Evolutionary conservation across 2,113 vertebrate genomes (phyloP).

Genomic region (Mandrillus leucophaeus): DNA sequence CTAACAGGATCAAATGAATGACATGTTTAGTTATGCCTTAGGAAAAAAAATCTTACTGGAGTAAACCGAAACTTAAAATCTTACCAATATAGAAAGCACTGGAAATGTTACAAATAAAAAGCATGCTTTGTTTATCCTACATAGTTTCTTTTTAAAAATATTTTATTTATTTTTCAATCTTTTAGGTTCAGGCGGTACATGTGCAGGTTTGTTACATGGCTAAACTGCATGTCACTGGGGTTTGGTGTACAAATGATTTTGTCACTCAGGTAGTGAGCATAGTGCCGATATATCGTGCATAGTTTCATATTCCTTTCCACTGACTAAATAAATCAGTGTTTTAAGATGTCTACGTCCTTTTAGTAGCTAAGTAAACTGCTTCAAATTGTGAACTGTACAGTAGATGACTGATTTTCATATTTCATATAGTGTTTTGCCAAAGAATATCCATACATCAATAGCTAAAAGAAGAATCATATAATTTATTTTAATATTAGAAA

Average conservation of each 20-base stretch:
- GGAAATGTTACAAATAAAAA: slow-evolving; percentile 52
- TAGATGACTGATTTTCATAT: slow-evolving; percentile 64
- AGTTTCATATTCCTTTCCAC: slow-evolving; percentile 47
- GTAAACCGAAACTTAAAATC: slow-evolving; percentile 54
- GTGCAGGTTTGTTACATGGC: no score
- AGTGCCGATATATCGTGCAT: not conserved
- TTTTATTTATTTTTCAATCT: no score
- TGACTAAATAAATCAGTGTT: slow-evolving; percentile 50
- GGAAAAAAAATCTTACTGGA: slow-evolving; percentile 59
- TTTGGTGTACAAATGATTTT: no score
- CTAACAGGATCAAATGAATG: slow-evolving; percentile 46
- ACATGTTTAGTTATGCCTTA: not conserved
- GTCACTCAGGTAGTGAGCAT: no score
- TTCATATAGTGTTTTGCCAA: slow-evolving; percentile 31
- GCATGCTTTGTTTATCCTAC: slow-evolving; percentile 60
- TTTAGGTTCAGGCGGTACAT: no score
- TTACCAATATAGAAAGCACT: slow-evolving; percentile 41
- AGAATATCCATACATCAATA: not conserved
- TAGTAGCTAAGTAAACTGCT: slow-evolving; percentile 6
- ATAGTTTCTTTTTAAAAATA: not conserved
- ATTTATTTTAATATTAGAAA: slow-evolving; percentile 42
- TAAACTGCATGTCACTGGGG: no score
- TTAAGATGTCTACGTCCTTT: slow-evolving; percentile 58
- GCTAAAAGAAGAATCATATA: not conserved
- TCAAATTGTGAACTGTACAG: slow-evolving; percentile 64